Conservation (phyloP, 2,113 vertebrate genomes). For the Oncorhynchus keta region DNA sequence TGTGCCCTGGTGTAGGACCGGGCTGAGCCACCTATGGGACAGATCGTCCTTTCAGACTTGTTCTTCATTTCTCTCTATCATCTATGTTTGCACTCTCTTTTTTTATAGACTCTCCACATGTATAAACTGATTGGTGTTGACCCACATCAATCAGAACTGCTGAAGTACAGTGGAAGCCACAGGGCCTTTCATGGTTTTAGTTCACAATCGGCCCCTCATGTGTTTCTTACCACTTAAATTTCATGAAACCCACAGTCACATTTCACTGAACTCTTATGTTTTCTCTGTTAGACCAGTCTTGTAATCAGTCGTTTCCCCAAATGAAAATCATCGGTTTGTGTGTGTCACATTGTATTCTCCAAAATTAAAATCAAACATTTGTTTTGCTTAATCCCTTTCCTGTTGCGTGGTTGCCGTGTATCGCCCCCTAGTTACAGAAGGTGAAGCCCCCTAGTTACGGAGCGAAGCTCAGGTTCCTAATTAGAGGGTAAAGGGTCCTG, state of each 20-base stretch:
- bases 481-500: conserved; percentile 65
- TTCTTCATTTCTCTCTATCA: conserved; percentile 19
- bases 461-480: conserved; percentile 66
- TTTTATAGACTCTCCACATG: conserved; percentile 17
- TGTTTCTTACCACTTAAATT: conserved; percentile 52
- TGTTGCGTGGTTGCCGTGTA: conserved; percentile 41
- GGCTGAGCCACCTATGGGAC: background rate
- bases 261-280: conserved; percentile 21
- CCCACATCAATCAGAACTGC: conserved; percentile 51
- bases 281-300: background rate
- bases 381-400: conserved; percentile 42
- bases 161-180: conserved; percentile 45
- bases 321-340: conserved; percentile 7
- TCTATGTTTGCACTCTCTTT: background rate
- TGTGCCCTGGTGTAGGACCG: background rate
- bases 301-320: background rate
- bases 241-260: conserved; percentile 21
- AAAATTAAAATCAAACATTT: conserved; percentile 46
- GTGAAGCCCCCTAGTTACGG: conserved; percentile 36
- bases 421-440: conserved; percentile 31
- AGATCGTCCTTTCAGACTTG: background rate
- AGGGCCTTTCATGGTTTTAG: conserved; percentile 42
- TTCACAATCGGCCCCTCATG: conserved; percentile 50
- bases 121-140: conserved; percentile 41
- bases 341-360: conserved; percentile 21